A percentile compares a stretch with the other conserved stretches of the same genome.
These are phyloP conservation scores for Agrotis exclamationis DNA, from an alignment of 2,888 invertebrate species.

Conservation along the genomic window DNA sequence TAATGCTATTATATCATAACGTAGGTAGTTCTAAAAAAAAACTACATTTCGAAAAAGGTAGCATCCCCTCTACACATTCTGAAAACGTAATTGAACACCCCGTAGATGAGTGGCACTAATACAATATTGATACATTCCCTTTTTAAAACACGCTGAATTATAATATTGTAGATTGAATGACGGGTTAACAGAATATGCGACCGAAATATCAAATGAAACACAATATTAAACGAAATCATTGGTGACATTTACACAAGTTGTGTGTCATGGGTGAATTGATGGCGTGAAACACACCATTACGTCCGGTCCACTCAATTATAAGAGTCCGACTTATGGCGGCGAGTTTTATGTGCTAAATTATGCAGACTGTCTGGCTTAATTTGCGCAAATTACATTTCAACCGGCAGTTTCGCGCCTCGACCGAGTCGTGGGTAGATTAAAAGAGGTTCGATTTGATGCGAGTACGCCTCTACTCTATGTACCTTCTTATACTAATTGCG, in stretches of 20 bases:
- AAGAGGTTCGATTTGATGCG: conserved; percentile 57
- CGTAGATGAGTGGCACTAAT: background rate
- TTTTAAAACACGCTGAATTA: conserved; percentile 2
- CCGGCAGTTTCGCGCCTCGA: conserved; percentile 63
- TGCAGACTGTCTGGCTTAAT: conserved; percentile 76
- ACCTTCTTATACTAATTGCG: conserved; percentile 23
- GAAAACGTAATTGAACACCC: conserved; percentile 4
- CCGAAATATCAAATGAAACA: conserved; percentile 41
- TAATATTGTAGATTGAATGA: conserved; percentile 9
- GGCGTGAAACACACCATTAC: conserved; percentile 60
- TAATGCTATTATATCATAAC: conserved; percentile 32
- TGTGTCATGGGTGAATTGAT: conserved; percentile 55
- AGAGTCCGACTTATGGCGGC: conserved; percentile 62
- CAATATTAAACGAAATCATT: conserved; percentile 53
- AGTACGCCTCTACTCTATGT: conserved; percentile 44
- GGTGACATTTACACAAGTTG: conserved; percentile 53
- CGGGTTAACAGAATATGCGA: background rate
- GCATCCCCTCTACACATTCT: background rate
- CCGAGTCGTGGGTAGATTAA: conserved; percentile 50
- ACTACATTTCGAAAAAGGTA: too few relatives aligned
- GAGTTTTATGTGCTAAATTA: conserved; percentile 77
- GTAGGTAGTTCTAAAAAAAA: too few relatives aligned
- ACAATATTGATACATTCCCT: conserved; percentile 13
- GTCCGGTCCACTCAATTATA: conserved; percentile 65
- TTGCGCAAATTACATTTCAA: conserved; percentile 75